phyloP scores from a whole-genome alignment of 2,888 invertebrate genomes.

The Poecilobothrus nobilitatus region DNA sequence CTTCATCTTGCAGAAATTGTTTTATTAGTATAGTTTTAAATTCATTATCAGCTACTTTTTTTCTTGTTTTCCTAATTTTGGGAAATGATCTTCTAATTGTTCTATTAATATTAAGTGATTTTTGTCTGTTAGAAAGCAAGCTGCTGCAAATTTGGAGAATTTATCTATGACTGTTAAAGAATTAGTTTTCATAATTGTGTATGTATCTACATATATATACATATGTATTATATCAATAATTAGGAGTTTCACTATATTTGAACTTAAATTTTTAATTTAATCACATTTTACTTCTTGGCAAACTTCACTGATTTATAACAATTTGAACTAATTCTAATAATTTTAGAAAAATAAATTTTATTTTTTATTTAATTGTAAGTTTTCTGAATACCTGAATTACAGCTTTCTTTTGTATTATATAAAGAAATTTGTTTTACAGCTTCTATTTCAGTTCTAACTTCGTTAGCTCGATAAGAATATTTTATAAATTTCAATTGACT shows the following conservation, averaged over 20 bases:
- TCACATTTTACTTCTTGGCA: too few species aligned
- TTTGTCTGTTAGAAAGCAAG: constrained; percentile 7
- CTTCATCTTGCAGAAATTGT: too few species aligned
- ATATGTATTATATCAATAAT: constrained; percentile 9
- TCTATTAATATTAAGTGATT: constrained; percentile 7
- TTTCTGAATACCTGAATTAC: constrained; percentile 13
- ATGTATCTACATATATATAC: too few species aligned
- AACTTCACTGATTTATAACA: too few species aligned
- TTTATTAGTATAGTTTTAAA: too few species aligned
- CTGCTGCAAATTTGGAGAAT: too few species aligned
- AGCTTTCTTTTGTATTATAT: constrained; percentile 13
- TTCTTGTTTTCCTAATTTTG: too few species aligned
- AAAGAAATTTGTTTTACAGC: constrained; percentile 13
- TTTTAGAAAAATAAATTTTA: too few species aligned
- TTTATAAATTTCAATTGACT: constrained; percentile 9
- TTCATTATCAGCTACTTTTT: too few species aligned
- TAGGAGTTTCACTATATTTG: constrained; percentile 17
- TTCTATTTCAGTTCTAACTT: constrained; percentile 13
- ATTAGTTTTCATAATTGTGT: constrained; percentile 8
- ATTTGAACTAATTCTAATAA: too few species aligned
- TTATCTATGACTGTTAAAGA: constrained; percentile 11
- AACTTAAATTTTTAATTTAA: constrained; percentile 20
- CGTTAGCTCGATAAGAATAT: constrained; percentile 7
- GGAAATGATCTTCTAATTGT: too few species aligned
- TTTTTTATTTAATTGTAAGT: too few species aligned